Base-by-base conservation (phyloP, 92 coral and sea anemone genomes). In the Palythoa grandis region DNA sequence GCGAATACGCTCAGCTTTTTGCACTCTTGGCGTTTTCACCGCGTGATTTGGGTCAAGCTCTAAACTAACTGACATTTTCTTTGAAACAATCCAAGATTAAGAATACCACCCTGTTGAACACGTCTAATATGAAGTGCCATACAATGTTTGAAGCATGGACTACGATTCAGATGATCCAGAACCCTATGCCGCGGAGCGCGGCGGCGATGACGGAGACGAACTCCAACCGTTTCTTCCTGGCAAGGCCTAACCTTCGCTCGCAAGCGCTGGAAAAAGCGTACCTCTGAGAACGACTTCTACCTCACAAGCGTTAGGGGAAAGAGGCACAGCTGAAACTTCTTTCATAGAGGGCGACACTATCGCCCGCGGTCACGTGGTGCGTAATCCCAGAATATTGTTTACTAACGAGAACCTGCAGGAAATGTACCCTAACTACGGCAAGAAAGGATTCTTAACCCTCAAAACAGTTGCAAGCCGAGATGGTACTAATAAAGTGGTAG, bases 41-140 rank as follows among this genome's bases (percentile, higher is more conserved):
- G 16, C 48, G 16, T 9, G 52, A 12, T 72, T 72, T 13, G 76
- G 76, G n/a, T 72, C 76, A 39, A 39, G 53, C 2, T 72, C 76
- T 1, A 38, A 3, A 39, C 76, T 72, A 19, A 72, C 16, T 39
- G 53, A 72, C 76, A 72, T 72, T 2, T 39, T 72, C 0, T 7
- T 29, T 14, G n/a, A n/a, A n/a, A n/a, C n/a, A n/a, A n/a, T n/a
- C 48, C 17, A 23, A 70, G 14, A 6, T 70, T 70, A 2, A 29
- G 75, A 25, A 70, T 70, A 70, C 75, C 75, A 17, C 75, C 16
- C 74, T 24, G 47, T 70, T 70, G 47, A 70, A 70, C 74, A 70
- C 74, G 74, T 70, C 35, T 23, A 70, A 70, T 70, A 70, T 43
- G 19, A 29, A 70, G 74, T 70, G 47, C 12, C 43, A 70, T 70